Percentiles rank a stretch among this genome's conserved stretches.
Evolutionary conservation across 2,797 vertebrate genomes (phyloP).

Genomic region (Anolis apletophallus): DNA sequence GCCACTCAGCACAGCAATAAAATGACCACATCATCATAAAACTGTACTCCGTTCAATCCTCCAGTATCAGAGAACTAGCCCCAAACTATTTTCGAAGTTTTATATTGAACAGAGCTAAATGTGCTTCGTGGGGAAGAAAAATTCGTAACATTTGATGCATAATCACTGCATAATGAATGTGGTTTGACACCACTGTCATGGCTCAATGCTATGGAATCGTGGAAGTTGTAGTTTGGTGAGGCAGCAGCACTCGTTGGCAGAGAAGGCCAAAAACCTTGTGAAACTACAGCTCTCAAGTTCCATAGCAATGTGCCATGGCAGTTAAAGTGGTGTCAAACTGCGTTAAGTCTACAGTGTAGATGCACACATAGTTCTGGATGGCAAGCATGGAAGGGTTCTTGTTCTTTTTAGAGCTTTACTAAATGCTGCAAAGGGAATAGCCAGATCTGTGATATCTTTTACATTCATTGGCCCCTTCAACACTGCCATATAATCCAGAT

Average conservation of each 20-base stretch:
- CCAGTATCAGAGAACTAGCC: neutral
- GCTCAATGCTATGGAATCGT: too few relatives aligned
- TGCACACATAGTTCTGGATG: too few relatives aligned
- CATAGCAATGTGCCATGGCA: too few relatives aligned
- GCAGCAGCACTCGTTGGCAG: too few relatives aligned
- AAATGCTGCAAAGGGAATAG: neutral
- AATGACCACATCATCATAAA: neutral
- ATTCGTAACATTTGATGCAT: neutral
- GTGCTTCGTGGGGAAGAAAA: neutral
- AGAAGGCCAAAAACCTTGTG: too few relatives aligned
- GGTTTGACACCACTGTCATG: too few relatives aligned
- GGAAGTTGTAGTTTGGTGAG: too few relatives aligned
- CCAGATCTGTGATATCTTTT: neutral
- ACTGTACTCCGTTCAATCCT: neutral
- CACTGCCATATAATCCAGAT: too few relatives aligned
- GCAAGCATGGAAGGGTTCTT: neutral
- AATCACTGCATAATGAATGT: too few relatives aligned
- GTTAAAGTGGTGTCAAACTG: too few relatives aligned
- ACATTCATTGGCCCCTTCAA: neutral
- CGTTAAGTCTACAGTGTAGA: too few relatives aligned
- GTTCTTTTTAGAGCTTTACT: neutral
- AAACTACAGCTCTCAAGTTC: too few relatives aligned
- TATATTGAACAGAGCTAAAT: neutral
- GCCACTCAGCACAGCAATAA: neutral
- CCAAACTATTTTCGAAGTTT: neutral